Conservation (phyloP, 2,888 invertebrate species). For the Clitarchus hookeri region DNA sequence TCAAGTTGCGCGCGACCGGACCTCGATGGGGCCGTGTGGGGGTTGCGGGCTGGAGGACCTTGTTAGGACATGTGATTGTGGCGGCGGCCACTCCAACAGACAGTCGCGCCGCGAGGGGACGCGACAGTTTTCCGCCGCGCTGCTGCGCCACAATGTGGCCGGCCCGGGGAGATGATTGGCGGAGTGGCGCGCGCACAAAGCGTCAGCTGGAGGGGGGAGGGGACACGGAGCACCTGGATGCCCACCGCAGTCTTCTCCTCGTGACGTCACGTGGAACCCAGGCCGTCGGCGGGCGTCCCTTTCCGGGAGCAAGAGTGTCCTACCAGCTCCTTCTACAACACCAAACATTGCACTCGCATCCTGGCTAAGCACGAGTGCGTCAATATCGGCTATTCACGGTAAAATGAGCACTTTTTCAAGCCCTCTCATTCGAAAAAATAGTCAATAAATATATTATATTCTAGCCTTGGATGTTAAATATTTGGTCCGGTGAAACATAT, state of each 20-base stretch:
- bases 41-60: neutral
- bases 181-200: neutral
- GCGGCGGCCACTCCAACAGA: constrained; percentile 1
- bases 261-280: too few relatives aligned
- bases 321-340: neutral
- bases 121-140: constrained; percentile 8
- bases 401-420: too few relatives aligned
- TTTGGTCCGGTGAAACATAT: too few relatives aligned
- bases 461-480: too few relatives aligned
- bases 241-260: too few relatives aligned
- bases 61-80: constrained; percentile 10
- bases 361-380: too few relatives aligned
- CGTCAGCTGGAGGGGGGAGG: too few relatives aligned
- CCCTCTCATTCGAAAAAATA: too few relatives aligned
- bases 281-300: too few relatives aligned
- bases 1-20: neutral
- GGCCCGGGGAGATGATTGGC: neutral
- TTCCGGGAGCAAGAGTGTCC: neutral
- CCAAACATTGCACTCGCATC: neutral
- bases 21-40: neutral
- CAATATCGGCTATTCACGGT: too few relatives aligned
- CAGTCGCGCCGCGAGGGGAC: neutral
- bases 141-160: neutral
- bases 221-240: too few relatives aligned
- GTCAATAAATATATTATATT: too few relatives aligned